Evolutionary conservation across 1,140 invertebrate genomes (phyloP), one percentile per base, ranked within the genome.

Genomic region (Panagrolaimus sp.): DNA sequence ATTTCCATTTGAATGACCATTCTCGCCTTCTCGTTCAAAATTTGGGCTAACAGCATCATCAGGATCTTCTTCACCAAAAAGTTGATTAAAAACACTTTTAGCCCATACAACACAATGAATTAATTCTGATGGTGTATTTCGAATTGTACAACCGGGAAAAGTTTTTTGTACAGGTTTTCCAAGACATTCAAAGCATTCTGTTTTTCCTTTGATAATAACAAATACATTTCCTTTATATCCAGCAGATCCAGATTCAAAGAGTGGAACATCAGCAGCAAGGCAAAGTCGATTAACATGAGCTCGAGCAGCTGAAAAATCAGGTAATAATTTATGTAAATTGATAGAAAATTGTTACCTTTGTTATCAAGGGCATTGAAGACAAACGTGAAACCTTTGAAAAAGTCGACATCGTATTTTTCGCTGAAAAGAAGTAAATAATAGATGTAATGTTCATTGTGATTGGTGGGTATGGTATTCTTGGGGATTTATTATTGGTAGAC

Each of bases 51-150:
- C 95, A 86, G 98, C 95, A 84, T 98, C 91, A 86, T 98, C 94
- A 0, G 91, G 89, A 85, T 96, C 91, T 70, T 89, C 90, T 86
- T 97, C 92, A 1, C 96, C 96, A 88, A 97, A 99, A 4, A 99
- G 86, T 85, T 98, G 96, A 86, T 97, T 98, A 83, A 98, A 98
- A 15, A 99, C 87, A 88, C 96, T 93, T 84, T 99, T 99, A 0
- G 94, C 91, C 96, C 96, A 99, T 3, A 98, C 93, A 78, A 99
- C 94, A 83, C 96, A 99, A 85, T 99, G 96, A 76, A 99, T 96
- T 0, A 93, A 91, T 84, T 98, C 94, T 14, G 94, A 96, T n/a
- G 96, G 96, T 6, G 96, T 99, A 82, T 99, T 99, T 62, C 96
- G 87, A 75, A 99, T 99, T 0, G 96, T 99, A 84, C 96, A 99